A percentile compares a stretch with the other conserved stretches of the same genome.
Conservation (phyloP, 2,888 invertebrate genomes). For the Lysandra coridon region DNA sequence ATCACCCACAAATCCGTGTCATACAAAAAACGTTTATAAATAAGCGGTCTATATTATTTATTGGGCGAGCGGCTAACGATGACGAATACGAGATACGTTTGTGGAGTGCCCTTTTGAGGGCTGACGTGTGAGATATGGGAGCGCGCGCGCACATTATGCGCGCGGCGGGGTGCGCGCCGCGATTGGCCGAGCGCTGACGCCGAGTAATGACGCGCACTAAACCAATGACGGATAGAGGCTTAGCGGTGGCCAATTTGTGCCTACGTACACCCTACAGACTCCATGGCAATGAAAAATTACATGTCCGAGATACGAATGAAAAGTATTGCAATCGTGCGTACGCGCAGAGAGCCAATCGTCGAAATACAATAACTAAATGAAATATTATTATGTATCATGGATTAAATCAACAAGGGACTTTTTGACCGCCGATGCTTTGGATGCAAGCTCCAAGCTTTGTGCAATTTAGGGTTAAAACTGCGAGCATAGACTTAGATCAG, state of each 20-base stretch:
- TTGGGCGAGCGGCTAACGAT: slow-evolving; percentile 66
- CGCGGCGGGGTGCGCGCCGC: slow-evolving; percentile 73
- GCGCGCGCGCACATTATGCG: slow-evolving; percentile 71
- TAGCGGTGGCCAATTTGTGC: slow-evolving; percentile 20
- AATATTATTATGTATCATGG: no score
- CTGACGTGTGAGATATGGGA: slow-evolving; percentile 75
- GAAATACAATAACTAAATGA: background rate
- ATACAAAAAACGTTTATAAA: slow-evolving; percentile 57
- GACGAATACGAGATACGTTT: slow-evolving; percentile 77
- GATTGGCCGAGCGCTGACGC: slow-evolving; percentile 69
- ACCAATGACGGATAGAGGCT: slow-evolving; percentile 64
- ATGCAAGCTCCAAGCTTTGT: no score
- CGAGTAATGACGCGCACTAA: slow-evolving; percentile 67
- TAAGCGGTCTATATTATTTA: slow-evolving; percentile 59
- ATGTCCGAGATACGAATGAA: background rate
- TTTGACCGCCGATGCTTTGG: no score
- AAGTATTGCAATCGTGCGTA: background rate
- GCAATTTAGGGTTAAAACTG: no score
- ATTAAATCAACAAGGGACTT: no score
- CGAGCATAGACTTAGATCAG: background rate
- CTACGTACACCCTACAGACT: slow-evolving; percentile 1
- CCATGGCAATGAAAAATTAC: background rate
- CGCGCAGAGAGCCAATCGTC: background rate
- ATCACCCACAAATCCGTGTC: slow-evolving; percentile 47
- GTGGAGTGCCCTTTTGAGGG: slow-evolving; percentile 69